Base-by-base conservation (phyloP, 2,888 invertebrate genomes). In the Microdon myrmicae region DNA sequence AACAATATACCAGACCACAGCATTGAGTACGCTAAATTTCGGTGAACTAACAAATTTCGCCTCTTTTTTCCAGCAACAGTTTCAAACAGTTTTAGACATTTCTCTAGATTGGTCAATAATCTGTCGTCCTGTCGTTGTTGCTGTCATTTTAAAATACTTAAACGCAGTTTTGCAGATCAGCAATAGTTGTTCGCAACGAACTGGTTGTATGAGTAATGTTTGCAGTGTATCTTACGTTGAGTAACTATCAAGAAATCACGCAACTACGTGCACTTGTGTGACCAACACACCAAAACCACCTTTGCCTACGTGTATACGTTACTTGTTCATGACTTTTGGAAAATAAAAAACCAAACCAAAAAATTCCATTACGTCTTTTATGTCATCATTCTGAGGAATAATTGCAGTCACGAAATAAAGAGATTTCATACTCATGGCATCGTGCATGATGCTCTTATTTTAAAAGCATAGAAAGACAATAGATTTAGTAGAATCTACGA, bases 131-230 rank as follows among this genome's bases (percentile, higher is more conserved):
- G n/a, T n/a, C n/a, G n/a, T n/a, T n/a, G n/a, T n/a, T n/a, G n/a
- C n/a, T n/a, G n/a, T n/a, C n/a, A n/a, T n/a, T n/a, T n/a, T n/a
- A n/a, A n/a, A 45, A 47, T 25, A 41, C 29, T 35, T 25, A 20
- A 19, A 23, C 23, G 16, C 13, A 31, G 55, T 48, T 39, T 37
- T 22, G 45, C 5, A 61, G 29, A 38, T 38, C 43, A 17, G 20
- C 25, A 20, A 10, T 23, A 17, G 39, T 49, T 12, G 49, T 51
- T 49, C 19, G 41, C 51, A 64, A 53, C 34, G 38, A 53, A 58
- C 56, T 43, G 51, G 53, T 64, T 64, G 64, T 58, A 64, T 64
- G 58, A 58, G 48, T 32, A 16, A 25, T 6, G 35, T 17, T 20
- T 19, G 44, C 35, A 56, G n/a, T 47, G 47, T 35, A 44, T 26